A percentile compares a stretch with the other conserved stretches of the same genome.
phyloP scores from a whole-genome alignment of 2,888 invertebrate species.

The Ochropleura leucogaster region DNA sequence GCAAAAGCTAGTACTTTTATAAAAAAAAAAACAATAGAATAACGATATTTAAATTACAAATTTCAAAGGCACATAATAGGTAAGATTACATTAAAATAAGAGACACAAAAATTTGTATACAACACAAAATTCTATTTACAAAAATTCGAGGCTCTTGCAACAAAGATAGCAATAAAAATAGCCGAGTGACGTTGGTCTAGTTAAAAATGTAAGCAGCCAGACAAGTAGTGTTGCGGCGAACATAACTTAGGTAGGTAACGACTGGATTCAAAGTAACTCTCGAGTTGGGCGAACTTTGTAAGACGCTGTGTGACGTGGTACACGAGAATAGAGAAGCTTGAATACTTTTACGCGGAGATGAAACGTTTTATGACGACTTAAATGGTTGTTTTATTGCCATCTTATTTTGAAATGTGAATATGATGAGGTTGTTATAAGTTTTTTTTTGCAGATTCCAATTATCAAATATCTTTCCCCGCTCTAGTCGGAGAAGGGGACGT shows the following conservation, averaged over 20 bases:
- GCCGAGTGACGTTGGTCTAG: slow-evolving; percentile 59
- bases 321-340: slow-evolving; percentile 1
- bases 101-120: not conserved
- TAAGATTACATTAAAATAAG: no score
- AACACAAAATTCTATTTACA: not conserved
- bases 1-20: no score
- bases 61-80: no score
- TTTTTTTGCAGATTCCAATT: no score
- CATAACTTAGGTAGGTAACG: slow-evolving; percentile 65
- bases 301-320: slow-evolving; percentile 9
- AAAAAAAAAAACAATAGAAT: no score
- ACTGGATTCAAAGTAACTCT: slow-evolving; percentile 49
- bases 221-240: slow-evolving; percentile 39
- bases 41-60: no score
- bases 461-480: no score
- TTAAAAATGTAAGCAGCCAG: slow-evolving; percentile 69
- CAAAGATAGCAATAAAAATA: slow-evolving; percentile 53
- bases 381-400: not conserved
- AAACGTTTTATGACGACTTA: not conserved
- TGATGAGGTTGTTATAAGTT: not conserved
- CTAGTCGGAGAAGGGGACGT: no score
- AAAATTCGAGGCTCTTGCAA: slow-evolving; percentile 26
- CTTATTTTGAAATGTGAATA: not conserved
- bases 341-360: slow-evolving; percentile 4
- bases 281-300: slow-evolving; percentile 19